These are phyloP conservation scores for Greenwoodochromis staneri DNA, from an alignment of 2,113 vertebrate species.

Conservation along the genomic window DNA sequence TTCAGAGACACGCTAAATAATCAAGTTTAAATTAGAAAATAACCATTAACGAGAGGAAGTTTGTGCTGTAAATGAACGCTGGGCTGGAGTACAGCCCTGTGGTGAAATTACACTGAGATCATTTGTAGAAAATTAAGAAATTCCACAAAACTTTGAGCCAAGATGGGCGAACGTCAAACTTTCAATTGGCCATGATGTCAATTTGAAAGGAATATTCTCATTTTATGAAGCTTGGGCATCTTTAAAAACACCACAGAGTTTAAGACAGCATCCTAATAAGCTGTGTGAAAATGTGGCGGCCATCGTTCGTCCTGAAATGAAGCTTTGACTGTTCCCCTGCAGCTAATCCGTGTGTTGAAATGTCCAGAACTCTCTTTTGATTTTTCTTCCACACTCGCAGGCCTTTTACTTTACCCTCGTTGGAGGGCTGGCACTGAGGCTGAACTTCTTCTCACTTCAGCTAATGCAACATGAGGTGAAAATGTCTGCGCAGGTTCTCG, in stretches of 20 bases:
- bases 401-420: rapidly evolving
- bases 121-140: neutral
- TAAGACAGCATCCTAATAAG: neutral
- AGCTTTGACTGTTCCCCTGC: neutral
- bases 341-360: neutral
- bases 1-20: neutral
- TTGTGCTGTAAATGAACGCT: neutral
- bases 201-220: neutral
- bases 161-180: neutral
- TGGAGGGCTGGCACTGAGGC: neutral
- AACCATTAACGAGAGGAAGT: neutral
- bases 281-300: neutral
- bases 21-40: neutral
- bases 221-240: neutral
- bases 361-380: neutral
- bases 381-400: neutral
- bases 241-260: neutral
- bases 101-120: neutral
- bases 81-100: neutral
- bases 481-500: neutral
- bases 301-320: neutral
- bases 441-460: neutral
- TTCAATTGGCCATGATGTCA: neutral
- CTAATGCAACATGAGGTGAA: rapidly evolving
- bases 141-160: neutral